These are phyloP conservation scores for Agonopterix alstromeriana DNA, from an alignment of 2,888 invertebrate genomes.

Conservation along the genomic window DNA sequence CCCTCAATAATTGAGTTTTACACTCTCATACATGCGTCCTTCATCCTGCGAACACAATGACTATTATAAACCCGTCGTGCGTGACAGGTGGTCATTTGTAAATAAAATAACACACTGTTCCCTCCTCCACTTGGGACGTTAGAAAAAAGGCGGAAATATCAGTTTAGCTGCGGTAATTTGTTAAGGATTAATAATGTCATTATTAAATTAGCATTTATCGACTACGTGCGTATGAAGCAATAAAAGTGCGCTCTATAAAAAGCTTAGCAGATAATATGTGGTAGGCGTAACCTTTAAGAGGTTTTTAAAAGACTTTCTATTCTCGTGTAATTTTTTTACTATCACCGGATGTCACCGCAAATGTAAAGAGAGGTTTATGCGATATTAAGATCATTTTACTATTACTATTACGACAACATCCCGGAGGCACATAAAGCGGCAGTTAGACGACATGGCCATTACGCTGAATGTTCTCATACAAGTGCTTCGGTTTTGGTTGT, in stretches of 20 bases:
- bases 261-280: too few relatives aligned
- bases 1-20: conserved; percentile 42
- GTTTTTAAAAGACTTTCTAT: conserved; percentile 1
- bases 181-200: conserved; percentile 14
- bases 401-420: conserved; percentile 64
- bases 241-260: conserved; percentile 4
- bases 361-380: conserved; percentile 40
- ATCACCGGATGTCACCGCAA: conserved; percentile 29
- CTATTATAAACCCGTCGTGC: conserved; percentile 6
- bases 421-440: conserved; percentile 52
- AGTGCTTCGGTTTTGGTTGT: too few relatives aligned
- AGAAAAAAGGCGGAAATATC: conserved; percentile 23
- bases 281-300: too few relatives aligned
- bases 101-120: conserved; percentile 10
- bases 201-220: conserved; percentile 13
- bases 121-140: neutral
- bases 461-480: conserved; percentile 16
- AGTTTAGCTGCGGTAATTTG: conserved; percentile 17
- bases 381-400: conserved; percentile 65
- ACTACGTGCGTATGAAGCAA: conserved; percentile 5
- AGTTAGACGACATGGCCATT: conserved; percentile 30
- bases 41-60: conserved; percentile 4
- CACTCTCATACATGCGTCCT: conserved; percentile 9
- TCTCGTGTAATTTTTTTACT: conserved; percentile 32
- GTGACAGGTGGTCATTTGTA: conserved; percentile 40